Base-by-base conservation (phyloP, 2,888 invertebrate genomes). In the Gortyna flavago region DNA sequence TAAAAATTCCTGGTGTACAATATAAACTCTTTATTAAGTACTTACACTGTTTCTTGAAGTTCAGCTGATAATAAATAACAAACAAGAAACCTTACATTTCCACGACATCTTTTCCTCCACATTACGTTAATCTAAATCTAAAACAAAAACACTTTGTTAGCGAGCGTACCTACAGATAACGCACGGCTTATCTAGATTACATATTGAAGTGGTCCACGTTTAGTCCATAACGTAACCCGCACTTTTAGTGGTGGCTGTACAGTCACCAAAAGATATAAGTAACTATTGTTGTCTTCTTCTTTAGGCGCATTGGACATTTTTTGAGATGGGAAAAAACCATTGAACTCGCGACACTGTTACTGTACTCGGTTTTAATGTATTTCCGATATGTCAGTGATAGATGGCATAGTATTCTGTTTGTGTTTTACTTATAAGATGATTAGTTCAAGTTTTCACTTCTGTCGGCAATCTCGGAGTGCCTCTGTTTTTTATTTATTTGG, bases 191-290 rank as follows among this genome's bases (percentile, higher is more conserved):
- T 86, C 86, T 88, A 73, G 78, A 77, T 80, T 72, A 88, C 78
- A 80, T 73, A 77, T 80, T 79, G 76, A 77, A 84, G 76, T 86
- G 77, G 76, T 68, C 44, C 69, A 61, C 68, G 75, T 86, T 86
- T 86, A 88, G 86, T 78, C 78, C 66, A 86, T 86, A 84, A 85
- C 75, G 84, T 84, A 86, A 86, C 72, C 70, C 35, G 35, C 85
- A 69, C 51, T 85, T 86, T 85, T 84, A 48, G 65, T 64, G 29
- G 41, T 25, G 41, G n/a, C 54, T 84, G 70, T 86, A 72, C 69
- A 51, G 54, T 54, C 51, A 54, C 25, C 25, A 54, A 54, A 51
- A 54, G 9, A 54, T 8, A 54, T 54, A 51, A 21, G 21, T 51
- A 21, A 21, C 51, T 21, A 51, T 8, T 48, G 48, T 48, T 6